These are phyloP conservation scores for Poeciliopsis paucimaculata DNA, from an alignment of 2,797 vertebrate genomes.

Conservation along the genomic window DNA sequence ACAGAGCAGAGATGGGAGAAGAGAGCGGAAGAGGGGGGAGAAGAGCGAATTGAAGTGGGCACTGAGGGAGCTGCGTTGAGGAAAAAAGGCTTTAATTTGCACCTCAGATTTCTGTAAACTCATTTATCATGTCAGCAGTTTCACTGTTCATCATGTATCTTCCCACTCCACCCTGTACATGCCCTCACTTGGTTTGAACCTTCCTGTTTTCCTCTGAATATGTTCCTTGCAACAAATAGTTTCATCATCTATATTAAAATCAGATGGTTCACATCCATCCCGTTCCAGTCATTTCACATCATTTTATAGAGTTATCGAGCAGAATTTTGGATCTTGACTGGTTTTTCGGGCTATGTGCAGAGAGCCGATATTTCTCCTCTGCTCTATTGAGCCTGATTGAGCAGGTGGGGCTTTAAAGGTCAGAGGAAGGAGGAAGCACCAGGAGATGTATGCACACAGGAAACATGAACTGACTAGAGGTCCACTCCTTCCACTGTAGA, in stretches of 20 bases:
- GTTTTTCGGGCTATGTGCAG: constrained; percentile 11
- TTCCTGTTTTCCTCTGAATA: constrained; percentile 22
- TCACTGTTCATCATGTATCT: constrained; percentile 50
- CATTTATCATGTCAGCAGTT: constrained; percentile 80
- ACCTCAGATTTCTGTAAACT: constrained; percentile 82
- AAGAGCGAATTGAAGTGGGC: constrained; percentile 51
- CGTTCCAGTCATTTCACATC: background rate
- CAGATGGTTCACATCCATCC: background rate
- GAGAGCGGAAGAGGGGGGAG: constrained; percentile 41
- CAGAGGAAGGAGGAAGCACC: constrained; percentile 56
- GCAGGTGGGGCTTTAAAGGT: constrained; percentile 64
- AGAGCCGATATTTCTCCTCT: constrained; percentile 36
- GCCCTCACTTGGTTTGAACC: constrained; percentile 12
- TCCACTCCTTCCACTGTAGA: constrained; percentile 53
- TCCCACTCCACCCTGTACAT: constrained; percentile 19
- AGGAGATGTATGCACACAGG: constrained; percentile 54
- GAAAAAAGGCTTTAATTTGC: constrained; percentile 80
- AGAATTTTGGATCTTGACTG: constrained; percentile 8
- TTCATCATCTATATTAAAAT: constrained; percentile 10
- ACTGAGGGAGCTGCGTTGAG: constrained; percentile 55
- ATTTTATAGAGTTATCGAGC: constrained; percentile 15
- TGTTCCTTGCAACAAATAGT: constrained; percentile 10
- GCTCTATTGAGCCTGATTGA: constrained; percentile 57
- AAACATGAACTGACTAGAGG: constrained; percentile 62
- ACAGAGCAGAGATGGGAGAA: constrained; percentile 71